Conservation (phyloP, 2,797 vertebrate species). For the Cyclura pinguis region DNA sequence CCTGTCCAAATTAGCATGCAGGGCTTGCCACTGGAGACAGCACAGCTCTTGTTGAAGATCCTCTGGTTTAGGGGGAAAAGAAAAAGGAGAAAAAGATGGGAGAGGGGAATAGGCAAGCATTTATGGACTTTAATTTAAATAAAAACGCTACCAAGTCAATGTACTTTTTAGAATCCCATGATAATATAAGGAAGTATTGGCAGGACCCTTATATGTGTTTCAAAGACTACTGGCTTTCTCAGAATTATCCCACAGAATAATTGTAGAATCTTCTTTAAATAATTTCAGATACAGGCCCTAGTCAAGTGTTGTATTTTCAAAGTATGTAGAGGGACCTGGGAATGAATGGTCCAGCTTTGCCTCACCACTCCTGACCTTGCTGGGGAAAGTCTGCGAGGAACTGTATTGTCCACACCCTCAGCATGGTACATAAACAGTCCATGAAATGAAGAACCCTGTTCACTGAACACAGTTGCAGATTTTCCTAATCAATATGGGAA, state of each 20-base stretch:
- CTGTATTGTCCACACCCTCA: too few relatives aligned
- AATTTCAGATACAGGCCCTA: neutral
- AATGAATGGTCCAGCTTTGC: too few relatives aligned
- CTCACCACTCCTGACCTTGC: too few relatives aligned
- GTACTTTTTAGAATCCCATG: neutral
- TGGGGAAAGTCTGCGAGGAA: too few relatives aligned
- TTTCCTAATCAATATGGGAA: too few relatives aligned
- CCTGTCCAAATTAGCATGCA: constrained; percentile 57
- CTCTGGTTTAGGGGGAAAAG: neutral
- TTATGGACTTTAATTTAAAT: constrained; percentile 38
- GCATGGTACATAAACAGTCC: too few relatives aligned
- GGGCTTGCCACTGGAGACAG: constrained; percentile 40
- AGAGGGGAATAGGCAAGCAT: neutral
- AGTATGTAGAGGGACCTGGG: too few relatives aligned
- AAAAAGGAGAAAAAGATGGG: constrained; percentile 24
- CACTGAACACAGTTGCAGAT: too few relatives aligned
- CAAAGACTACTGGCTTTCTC: neutral
- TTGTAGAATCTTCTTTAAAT: neutral
- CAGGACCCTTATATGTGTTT: neutral
- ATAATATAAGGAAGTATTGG: neutral
- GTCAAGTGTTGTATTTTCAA: too few relatives aligned
- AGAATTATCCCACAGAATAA: neutral
- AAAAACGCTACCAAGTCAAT: constrained; percentile 32
- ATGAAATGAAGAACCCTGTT: too few relatives aligned
- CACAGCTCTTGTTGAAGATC: constrained; percentile 37